Base-by-base conservation (phyloP, 2,888 invertebrate species). In the Gymnosoma rotundatum region DNA sequence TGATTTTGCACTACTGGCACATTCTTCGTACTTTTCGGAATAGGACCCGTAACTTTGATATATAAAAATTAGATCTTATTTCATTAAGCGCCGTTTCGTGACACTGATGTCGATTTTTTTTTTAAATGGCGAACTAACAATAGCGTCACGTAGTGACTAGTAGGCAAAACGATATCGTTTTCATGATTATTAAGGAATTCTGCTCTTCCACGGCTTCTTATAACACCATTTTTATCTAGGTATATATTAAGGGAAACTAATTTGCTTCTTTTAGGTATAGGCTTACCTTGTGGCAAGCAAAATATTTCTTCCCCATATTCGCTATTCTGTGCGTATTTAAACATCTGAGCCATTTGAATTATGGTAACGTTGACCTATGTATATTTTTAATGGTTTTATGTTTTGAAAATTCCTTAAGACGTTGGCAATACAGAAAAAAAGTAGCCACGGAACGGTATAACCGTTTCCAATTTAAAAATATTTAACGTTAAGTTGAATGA, bases 51-150 rank as follows among this genome's bases (percentile, higher is more conserved):
- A 83, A 76, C 14, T 16, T 6, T 12, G 21, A 4, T 16, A 79
- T 54, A 18, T 67, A 38, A 20, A 36, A 67, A 6, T 54, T 38
- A 21, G 54, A 14, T 74, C 45, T 86, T 21, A 87, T 79, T 61
- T 79, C 74, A 36, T 87, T 86, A 0, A 87, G 70, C 0, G 69
- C 70, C 0, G 86, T 78, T 66, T 87, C 85, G 12, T 87, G 83
- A 0, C 69, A 78, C 10, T 72, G 56, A 38, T 87, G 87, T 42
- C 78, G 83, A 52, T 73, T 73, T 74, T 45, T 86, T 85, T 18
- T 87, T 86, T 1, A 32, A 70, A 25, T 20, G 58, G 2, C 64
- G 63, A 1, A 64, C 21, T 4, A 78, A 45, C 20, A 72, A 58
- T 16, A 64, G 64, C 5, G 70, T 72, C 4, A 78, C 36, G 36